Conservation (phyloP, 2,888 invertebrate genomes). For the Tetanocera ferruginea region DNA sequence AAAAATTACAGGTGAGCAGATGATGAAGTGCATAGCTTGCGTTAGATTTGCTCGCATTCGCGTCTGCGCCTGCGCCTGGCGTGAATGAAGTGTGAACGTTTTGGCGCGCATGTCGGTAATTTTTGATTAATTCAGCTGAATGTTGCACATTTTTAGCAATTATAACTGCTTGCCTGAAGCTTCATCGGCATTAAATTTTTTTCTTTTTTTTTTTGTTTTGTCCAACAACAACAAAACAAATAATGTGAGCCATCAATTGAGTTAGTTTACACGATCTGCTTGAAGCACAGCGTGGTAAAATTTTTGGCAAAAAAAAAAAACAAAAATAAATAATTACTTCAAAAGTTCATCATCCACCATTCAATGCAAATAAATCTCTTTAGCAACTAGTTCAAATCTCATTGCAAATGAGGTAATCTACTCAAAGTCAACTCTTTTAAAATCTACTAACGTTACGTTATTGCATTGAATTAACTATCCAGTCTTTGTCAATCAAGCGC, state of each 20-base stretch:
- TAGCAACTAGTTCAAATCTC: neutral
- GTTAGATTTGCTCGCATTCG: neutral
- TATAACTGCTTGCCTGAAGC: constrained; percentile 4
- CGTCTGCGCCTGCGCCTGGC: neutral
- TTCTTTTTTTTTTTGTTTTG: neutral
- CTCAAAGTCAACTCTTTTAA: neutral
- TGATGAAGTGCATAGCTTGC: neutral
- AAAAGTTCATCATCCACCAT: neutral
- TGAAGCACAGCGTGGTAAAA: neutral
- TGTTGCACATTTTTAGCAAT: constrained; percentile 6
- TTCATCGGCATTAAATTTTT: neutral
- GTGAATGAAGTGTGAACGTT: constrained; percentile 17
- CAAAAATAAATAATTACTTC: no score
- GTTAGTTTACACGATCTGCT: constrained; percentile 29
- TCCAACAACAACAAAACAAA: neutral
- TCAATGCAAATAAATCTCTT: neutral
- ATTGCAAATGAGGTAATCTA: neutral
- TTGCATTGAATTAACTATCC: neutral
- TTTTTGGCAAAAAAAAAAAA: neutral
- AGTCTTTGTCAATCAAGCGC: neutral
- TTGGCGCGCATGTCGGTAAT: neutral
- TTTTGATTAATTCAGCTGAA: constrained; percentile 22
- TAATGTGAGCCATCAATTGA: constrained; percentile 22
- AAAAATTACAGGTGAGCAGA: neutral
- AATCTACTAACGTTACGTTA: neutral